Evolutionary conservation across 2,888 invertebrate species (phyloP).

Genomic region (Dugesia japonica): DNA sequence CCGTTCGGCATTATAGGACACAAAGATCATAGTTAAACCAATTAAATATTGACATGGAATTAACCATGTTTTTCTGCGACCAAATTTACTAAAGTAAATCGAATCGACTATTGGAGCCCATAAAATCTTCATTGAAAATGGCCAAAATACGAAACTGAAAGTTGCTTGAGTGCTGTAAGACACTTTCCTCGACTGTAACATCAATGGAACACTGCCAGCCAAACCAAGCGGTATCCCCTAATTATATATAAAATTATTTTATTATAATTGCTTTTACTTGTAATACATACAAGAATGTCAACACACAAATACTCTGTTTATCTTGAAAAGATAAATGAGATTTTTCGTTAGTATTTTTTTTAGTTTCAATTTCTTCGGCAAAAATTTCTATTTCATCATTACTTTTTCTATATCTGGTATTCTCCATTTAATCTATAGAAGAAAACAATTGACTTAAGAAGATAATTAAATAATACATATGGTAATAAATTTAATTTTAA

Average conservation of each 20-base stretch:
- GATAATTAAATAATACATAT: too few species aligned
- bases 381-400: not conserved
- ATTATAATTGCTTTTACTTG: too few species aligned
- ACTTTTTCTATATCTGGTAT: conserved; percentile 20
- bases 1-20: conserved; percentile 53
- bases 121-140: conserved; percentile 68
- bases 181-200: conserved; percentile 62
- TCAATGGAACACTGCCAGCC: conserved; percentile 80
- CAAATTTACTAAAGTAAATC: conserved; percentile 64
- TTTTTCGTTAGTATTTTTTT: not conserved
- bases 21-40: conserved; percentile 66
- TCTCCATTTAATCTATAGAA: not conserved
- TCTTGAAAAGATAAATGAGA: not conserved
- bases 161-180: conserved; percentile 75
- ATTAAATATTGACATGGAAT: conserved; percentile 77
- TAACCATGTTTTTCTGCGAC: conserved; percentile 72
- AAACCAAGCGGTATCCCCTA: conserved; percentile 78
- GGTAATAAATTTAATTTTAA: too few species aligned
- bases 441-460: too few species aligned
- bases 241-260: not conserved
- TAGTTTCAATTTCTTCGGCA: not conserved
- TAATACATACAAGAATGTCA: conserved; percentile 76
- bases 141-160: conserved; percentile 76
- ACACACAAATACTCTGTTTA: conserved; percentile 28
- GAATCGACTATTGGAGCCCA: conserved; percentile 98